These are phyloP conservation scores for Lycia hirtaria DNA, from an alignment of 2,888 invertebrate species.

Conservation along the genomic window DNA sequence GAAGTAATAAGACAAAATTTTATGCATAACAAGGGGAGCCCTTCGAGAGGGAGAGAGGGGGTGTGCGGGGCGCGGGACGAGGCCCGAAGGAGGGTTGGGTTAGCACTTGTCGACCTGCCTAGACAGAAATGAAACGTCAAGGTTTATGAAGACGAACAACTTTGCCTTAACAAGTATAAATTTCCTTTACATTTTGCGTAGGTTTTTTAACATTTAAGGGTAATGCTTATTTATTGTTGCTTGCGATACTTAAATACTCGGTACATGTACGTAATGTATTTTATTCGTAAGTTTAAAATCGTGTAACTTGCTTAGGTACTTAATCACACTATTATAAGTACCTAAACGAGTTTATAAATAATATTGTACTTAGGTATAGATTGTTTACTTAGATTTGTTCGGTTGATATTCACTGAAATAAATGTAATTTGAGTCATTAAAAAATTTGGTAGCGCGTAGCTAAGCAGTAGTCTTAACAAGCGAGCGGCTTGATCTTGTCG, in stretches of 20 bases:
- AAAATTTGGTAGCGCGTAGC: too few relatives aligned
- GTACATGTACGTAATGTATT: too few relatives aligned
- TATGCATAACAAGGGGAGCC: conserved; percentile 83
- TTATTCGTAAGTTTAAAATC: too few relatives aligned
- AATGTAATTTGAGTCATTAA: too few relatives aligned
- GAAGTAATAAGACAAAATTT: conserved; percentile 85
- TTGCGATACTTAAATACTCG: too few relatives aligned
- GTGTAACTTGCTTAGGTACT: too few relatives aligned
- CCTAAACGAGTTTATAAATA: too few relatives aligned
- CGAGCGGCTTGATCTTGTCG: too few relatives aligned
- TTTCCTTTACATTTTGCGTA: conserved; percentile 71
- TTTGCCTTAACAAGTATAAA: conserved; percentile 82
- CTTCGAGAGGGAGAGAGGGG: conserved; percentile 53
- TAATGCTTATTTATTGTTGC: conserved; percentile 74
- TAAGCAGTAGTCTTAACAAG: too few relatives aligned
- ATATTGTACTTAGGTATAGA: not conserved
- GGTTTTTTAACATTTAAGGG: conserved; percentile 69
- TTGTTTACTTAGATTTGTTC: not conserved
- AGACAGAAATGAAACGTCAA: conserved; percentile 83
- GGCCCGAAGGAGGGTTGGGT: conserved; percentile 64
- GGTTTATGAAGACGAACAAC: conserved; percentile 83
- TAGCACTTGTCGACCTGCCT: conserved; percentile 80
- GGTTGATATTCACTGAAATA: too few relatives aligned
- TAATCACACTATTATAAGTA: too few relatives aligned
- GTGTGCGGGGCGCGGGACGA: conserved; percentile 44